Base-by-base conservation (phyloP, 1,140 invertebrate genomes). In the Pissodes strobi region DNA sequence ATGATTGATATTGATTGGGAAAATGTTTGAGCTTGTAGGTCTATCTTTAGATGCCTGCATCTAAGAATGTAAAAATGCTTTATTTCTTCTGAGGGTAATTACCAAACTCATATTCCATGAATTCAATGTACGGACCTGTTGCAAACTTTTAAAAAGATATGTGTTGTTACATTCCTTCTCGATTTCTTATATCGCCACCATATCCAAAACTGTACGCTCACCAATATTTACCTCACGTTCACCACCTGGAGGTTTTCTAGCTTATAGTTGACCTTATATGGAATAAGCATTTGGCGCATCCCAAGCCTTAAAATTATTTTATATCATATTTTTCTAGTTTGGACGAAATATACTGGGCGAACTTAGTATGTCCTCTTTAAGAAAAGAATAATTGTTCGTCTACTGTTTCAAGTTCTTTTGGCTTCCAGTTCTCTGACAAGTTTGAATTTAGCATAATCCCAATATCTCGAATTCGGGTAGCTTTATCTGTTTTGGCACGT, bases 301-400 rank as follows among this genome's bases (percentile, higher is more conserved):
- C 57, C 72, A 76, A 53, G 73, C 62, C 70, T 69, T n/a, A n/a
- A 76, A 69, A 79, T 25, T 78, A 59, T 70, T 82, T 82, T 46
- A 82, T 75, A 2, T 78, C 81, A 70, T 81, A 83, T 64, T 79
- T 80, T 17, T 67, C 71, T 46, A 77, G 79, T 66, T 82, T 83
- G 0, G 72, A 74, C 34, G 78, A 22, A 10, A 68, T 64, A 39
- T 67, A 63, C 41, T 78, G 75, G 1, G 70, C 73, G 52, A 80
- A 79, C 58, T 37, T 66, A 46, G 74, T 77, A 41, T 69, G 67
- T 74, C n/a, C n/a, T n/a, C n/a, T n/a, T n/a, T n/a, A n/a, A n/a
- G n/a, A 81, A 37, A 71, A 70, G 69, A 57, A 69, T 15, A 69
- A 49, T 45, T 69, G 63, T 60, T 73, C 68, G 57, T 73, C 68